Percentiles rank a stretch among this genome's conserved stretches.
Evolutionary conservation across 2,888 invertebrate genomes (phyloP).

Genomic region (Leucophenga maculata): DNA sequence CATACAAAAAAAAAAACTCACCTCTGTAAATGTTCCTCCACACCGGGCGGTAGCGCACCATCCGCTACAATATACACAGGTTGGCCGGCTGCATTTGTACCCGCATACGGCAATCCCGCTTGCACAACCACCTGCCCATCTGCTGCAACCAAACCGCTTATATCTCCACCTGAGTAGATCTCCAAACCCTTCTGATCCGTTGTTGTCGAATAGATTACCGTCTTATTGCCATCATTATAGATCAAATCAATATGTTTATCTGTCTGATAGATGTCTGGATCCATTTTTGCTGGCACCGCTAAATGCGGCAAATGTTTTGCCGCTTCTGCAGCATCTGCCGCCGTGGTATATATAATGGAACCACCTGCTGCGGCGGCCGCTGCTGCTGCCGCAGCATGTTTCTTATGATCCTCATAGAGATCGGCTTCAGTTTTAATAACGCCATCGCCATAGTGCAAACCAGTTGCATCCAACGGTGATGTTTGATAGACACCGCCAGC

Average conservation of each 20-base stretch:
- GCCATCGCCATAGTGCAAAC: slow-evolving; percentile 70
- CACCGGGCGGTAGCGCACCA: slow-evolving; percentile 63
- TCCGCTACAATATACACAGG: slow-evolving; percentile 72
- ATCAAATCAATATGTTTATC: slow-evolving; percentile 83
- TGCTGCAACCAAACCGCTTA: slow-evolving; percentile 69
- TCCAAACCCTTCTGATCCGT: slow-evolving; percentile 85
- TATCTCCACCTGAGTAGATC: slow-evolving; percentile 74
- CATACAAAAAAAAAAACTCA: slow-evolving; percentile 52
- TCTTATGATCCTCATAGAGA: slow-evolving; percentile 70
- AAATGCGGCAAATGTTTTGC: slow-evolving; percentile 68
- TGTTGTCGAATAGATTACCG: slow-evolving; percentile 86
- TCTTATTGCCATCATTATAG: slow-evolving; percentile 88
- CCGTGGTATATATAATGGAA: slow-evolving; percentile 73
- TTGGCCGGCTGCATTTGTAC: slow-evolving; percentile 67
- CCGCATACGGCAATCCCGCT: slow-evolving; percentile 70
- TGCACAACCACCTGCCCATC: slow-evolving; percentile 72
- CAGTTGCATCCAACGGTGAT: slow-evolving; percentile 70
- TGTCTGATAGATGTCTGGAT: slow-evolving; percentile 71
- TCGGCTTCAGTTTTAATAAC: slow-evolving; percentile 70
- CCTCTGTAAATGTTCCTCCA: slow-evolving; percentile 71
- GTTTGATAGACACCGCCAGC: slow-evolving; percentile 66
- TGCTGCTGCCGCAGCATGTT: slow-evolving; percentile 47
- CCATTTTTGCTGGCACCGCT: slow-evolving; percentile 69
- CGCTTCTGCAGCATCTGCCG: slow-evolving; percentile 70
- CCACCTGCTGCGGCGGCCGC: slow-evolving; percentile 49